These are phyloP conservation scores for Polypedilum pembai DNA, from an alignment of 1,140 invertebrate species.

Conservation along the genomic window DNA sequence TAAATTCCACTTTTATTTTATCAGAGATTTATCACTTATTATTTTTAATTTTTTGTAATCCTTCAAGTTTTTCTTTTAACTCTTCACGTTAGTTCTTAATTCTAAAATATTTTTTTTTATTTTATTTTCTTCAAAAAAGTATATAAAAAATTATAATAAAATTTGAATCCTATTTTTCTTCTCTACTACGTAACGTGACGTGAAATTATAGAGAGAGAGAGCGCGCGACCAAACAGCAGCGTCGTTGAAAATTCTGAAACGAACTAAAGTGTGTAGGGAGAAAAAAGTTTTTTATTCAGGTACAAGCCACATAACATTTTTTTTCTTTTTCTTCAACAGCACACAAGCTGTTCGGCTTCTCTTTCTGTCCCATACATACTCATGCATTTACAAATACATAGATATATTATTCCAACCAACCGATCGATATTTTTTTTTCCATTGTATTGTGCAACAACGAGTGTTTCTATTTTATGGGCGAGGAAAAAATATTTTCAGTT, in stretches of 20 bases:
- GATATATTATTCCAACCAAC: background rate
- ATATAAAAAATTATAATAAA: background rate
- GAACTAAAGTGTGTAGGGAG: conserved; percentile 17
- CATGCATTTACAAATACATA: background rate
- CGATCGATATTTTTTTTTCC: background rate
- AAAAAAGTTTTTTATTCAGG: conserved; percentile 19
- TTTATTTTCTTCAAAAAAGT: background rate
- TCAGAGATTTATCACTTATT: background rate
- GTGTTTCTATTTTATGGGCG: too few species aligned
- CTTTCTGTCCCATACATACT: background rate
- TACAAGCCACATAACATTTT: background rate
- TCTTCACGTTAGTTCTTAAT: background rate
- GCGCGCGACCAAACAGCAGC: conserved; percentile 19
- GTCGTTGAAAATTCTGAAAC: conserved; percentile 24
- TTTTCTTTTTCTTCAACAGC: background rate
- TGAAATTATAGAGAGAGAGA: background rate
- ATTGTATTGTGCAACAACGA: background rate
- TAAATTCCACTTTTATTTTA: background rate
- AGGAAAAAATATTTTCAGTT: too few species aligned
- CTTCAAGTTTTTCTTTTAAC: background rate
- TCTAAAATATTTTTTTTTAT: background rate
- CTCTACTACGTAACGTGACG: background rate
- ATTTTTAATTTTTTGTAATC: background rate
- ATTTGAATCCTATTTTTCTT: too few species aligned
- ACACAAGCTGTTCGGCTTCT: conserved; percentile 20